These are phyloP conservation scores for Argyrosomus regius DNA, from an alignment of 2,797 vertebrate genomes.

Conservation along the genomic window DNA sequence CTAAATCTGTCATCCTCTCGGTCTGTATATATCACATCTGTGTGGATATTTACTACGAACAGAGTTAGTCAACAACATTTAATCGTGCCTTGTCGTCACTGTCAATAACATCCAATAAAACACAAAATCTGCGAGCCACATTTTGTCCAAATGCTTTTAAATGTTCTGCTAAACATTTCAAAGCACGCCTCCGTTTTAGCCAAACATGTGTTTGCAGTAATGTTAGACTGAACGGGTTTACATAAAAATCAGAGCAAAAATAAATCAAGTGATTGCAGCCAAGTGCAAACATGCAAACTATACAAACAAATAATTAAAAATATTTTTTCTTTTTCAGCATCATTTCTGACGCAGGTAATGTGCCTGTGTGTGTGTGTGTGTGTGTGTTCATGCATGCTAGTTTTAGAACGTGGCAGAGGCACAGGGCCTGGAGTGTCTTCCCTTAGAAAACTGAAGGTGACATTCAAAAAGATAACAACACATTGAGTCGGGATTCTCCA, in stretches of 20 bases:
- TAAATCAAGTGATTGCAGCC: background rate
- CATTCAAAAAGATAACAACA: slow-evolving; percentile 77
- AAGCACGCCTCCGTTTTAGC: background rate
- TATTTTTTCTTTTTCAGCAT: background rate
- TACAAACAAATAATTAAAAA: background rate
- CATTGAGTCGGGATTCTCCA: slow-evolving; percentile 66
- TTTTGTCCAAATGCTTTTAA: background rate
- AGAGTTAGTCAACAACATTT: background rate
- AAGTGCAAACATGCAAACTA: background rate
- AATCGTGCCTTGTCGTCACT: background rate
- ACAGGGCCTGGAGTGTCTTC: slow-evolving; percentile 41
- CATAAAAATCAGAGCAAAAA: background rate
- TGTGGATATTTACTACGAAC: background rate
- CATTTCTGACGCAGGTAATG: background rate
- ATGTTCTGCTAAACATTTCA: background rate
- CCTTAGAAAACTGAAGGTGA: slow-evolving; percentile 76
- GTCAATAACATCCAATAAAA: background rate
- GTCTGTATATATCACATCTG: background rate
- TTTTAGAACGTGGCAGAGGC: slow-evolving; percentile 32
- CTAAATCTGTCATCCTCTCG: background rate
- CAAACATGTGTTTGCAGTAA: background rate
- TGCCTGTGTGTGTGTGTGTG: background rate
- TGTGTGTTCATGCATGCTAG: slow-evolving; percentile 7
- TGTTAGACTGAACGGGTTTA: background rate
- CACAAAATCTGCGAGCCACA: background rate